Base-by-base conservation (phyloP, 2,113 vertebrate genomes). In the Arothron firmamentum region DNA sequence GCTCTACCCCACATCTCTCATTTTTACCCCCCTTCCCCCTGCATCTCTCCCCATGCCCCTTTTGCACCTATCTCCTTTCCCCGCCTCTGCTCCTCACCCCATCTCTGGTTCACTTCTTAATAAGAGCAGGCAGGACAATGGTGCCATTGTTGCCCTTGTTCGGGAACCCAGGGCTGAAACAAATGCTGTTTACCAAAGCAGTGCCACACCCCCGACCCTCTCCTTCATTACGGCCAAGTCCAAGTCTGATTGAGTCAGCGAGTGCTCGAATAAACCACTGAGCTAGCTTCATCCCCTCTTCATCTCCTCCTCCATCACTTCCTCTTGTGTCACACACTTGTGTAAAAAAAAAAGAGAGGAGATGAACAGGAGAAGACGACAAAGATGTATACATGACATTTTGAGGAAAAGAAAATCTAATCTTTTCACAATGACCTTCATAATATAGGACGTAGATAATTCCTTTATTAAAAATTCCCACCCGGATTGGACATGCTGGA, bases 131-230 rank as follows among this genome's bases (percentile, higher is more conserved):
- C 79, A 89, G 87, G 89, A 95, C 93, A 95, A 95, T 92, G 78
- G 88, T 84, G 85, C 82, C 85, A 92, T 93, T 96, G 91, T 94
- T 91, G 90, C 83, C 90, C 85, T 73, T 86, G 60, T 90, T 90
- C 62, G 38, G 88, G 81, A 90, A 90, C 62, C 87, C 81, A 55
- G 87, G 86, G 85, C 88, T 89, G 92, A 90, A 94, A 93, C 90
- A 94, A 92, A 92, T 25, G 61, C 85, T 94, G 89, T 95, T 95
- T 95, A 94, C 91, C 87, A 90, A 92, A 92, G 90, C 90, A 89
- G 85, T 88, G 70, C 41, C 56, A 52, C 86, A 89, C 86, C 87
- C 88, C 85, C 81, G 65, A 89, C 90, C 82, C 81, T 89, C 86
- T 87, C 59, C 73, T 65, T 87, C 92, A 92, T 94, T 94, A 94